A percentile compares a stretch with the other conserved stretches of the same genome.
Evolutionary conservation across 2,797 vertebrate genomes (phyloP).

Genomic region (Austrolebias charrua): DNA sequence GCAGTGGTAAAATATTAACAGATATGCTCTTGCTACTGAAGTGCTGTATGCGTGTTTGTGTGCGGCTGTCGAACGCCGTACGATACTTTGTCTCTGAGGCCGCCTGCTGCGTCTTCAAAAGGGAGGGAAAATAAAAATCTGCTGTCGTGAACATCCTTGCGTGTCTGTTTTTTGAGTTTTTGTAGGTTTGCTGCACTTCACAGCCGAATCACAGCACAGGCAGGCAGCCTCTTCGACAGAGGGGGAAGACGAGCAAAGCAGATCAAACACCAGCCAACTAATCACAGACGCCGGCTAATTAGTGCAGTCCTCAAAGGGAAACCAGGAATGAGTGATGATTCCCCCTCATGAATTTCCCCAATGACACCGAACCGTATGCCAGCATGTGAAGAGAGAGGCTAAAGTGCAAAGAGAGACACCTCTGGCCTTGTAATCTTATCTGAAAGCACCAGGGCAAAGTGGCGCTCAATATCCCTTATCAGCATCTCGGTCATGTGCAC

Average conservation of each 20-base stretch:
- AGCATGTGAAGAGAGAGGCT: slow-evolving; percentile 47
- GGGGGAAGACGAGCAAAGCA: slow-evolving; percentile 58
- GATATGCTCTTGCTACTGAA: slow-evolving; percentile 41
- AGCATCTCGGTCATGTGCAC: slow-evolving; percentile 50
- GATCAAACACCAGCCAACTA: slow-evolving; percentile 77
- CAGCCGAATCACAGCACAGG: slow-evolving; percentile 56
- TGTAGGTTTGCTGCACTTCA: slow-evolving; percentile 42
- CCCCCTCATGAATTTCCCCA: slow-evolving; percentile 67
- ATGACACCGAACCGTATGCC: slow-evolving; percentile 48
- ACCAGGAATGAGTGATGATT: slow-evolving; percentile 72
- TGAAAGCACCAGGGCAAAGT: slow-evolving; percentile 51
- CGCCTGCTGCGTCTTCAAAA: slow-evolving; percentile 61
- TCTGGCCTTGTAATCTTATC: slow-evolving; percentile 65
- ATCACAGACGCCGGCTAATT: slow-evolving; percentile 79
- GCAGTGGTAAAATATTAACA: slow-evolving; percentile 70
- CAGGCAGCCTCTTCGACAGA: slow-evolving; percentile 64
- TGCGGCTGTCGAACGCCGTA: slow-evolving; percentile 27
- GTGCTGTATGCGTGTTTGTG: slow-evolving; percentile 19
- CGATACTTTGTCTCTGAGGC: slow-evolving; percentile 55
- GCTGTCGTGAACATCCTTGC: slow-evolving; percentile 27
- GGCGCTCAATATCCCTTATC: slow-evolving; percentile 65
- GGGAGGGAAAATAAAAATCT: slow-evolving; percentile 35
- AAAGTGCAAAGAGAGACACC: slow-evolving; percentile 57
- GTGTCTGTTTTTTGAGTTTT: slow-evolving; percentile 35
- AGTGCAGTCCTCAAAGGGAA: slow-evolving; percentile 76